Conservation (phyloP, 2,797 vertebrate genomes). For the Mormyrus hasselquistii region DNA sequence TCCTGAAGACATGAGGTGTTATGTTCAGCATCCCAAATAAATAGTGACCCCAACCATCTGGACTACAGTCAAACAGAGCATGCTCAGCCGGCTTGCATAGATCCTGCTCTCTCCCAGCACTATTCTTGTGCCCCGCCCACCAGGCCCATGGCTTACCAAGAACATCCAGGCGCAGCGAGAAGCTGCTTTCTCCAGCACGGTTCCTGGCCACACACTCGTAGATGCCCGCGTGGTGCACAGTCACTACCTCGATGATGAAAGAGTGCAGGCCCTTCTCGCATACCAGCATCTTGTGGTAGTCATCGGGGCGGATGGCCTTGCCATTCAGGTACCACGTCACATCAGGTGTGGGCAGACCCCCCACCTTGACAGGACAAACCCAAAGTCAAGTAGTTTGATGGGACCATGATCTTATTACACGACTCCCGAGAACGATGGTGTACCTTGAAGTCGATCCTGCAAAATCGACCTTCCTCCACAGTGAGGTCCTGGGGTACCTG, state of each 20-base stretch:
- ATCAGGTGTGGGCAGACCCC: conserved; percentile 81
- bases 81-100: not conserved
- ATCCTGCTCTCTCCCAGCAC: not conserved
- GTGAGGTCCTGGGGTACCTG: conserved; percentile 82
- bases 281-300: conserved; percentile 94
- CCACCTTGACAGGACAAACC: conserved; percentile 63
- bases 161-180: conserved; percentile 77
- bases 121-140: not conserved
- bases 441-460: conserved; percentile 93
- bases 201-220: conserved; percentile 86
- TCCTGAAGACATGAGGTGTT: not conserved
- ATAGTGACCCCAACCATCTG: not conserved
- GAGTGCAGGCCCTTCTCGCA: conserved; percentile 91
- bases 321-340: conserved; percentile 88
- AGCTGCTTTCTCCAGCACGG: conserved; percentile 79
- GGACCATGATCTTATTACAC: not conserved
- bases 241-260: conserved; percentile 89
- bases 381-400: not conserved
- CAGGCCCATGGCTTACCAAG: conserved; percentile 64
- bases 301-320: conserved; percentile 82
- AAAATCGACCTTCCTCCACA: conserved; percentile 87
- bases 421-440: not conserved
- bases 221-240: conserved; percentile 77
- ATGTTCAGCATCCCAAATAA: not conserved
- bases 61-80: not conserved